Conservation (phyloP, 2,113 vertebrate species). For the Myotis brandtii region DNA sequence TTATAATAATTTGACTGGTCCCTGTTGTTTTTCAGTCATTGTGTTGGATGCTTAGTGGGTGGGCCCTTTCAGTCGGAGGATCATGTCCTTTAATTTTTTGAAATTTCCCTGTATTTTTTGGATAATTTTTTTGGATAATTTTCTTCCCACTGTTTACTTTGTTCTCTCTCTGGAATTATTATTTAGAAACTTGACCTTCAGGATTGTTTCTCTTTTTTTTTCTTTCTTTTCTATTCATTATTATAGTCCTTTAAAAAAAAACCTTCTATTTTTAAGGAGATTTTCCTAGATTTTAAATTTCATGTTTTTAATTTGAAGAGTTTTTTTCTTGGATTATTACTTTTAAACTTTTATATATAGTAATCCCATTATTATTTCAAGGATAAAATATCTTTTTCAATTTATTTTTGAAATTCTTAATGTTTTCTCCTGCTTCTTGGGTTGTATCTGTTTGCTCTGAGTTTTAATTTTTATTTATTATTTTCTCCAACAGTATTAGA, state of each 20-base stretch:
- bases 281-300: constrained; percentile 23
- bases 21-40: neutral
- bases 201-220: neutral
- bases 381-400: neutral
- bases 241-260: neutral
- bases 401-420: neutral
- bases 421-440: neutral
- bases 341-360: neutral
- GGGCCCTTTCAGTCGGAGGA: neutral
- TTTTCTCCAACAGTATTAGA: neutral
- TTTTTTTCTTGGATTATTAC: neutral
- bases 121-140: neutral
- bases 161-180: neutral
- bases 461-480: neutral
- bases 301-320: constrained; percentile 3
- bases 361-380: constrained; percentile 19
- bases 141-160: neutral
- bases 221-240: neutral
- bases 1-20: neutral
- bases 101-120: neutral
- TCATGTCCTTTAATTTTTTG: neutral
- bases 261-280: neutral
- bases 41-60: neutral
- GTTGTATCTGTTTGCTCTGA: neutral
- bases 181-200: constrained; percentile 2